Evolutionary conservation across 2,113 vertebrate genomes (phyloP).

Genomic region (Rhinolophus ferrumequinum): DNA sequence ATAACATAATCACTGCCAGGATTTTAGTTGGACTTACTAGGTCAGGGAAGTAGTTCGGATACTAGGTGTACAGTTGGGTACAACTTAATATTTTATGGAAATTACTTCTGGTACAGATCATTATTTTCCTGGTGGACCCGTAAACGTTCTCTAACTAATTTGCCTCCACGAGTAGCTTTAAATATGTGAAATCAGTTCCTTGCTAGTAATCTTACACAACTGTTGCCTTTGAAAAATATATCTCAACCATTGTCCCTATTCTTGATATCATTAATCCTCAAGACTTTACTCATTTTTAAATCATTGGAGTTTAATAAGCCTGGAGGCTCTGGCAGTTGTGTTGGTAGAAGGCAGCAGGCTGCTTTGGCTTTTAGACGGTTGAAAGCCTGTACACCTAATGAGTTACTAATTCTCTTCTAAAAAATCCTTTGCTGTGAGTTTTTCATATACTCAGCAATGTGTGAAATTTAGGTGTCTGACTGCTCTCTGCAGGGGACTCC

Average conservation of each 20-base stretch:
- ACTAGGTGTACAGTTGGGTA: neutral
- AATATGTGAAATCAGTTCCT: neutral
- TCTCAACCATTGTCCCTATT: neutral
- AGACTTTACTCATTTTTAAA: neutral
- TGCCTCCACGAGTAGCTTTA: conserved; percentile 21
- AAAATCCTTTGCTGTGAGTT: neutral
- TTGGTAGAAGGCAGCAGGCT: neutral
- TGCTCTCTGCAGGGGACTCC: neutral
- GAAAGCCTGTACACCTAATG: neutral
- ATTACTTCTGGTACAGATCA: neutral
- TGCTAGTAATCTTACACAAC: conserved; percentile 1
- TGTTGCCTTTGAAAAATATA: conserved; percentile 29
- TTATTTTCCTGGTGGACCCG: neutral
- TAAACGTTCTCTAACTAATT: neutral
- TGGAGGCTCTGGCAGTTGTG: neutral
- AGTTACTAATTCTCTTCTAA: conserved; percentile 29
- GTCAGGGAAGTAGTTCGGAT: neutral
- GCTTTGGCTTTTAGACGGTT: neutral
- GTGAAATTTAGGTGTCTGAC: conserved; percentile 32
- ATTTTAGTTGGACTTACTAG: neutral
- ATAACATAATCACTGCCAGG: neutral
- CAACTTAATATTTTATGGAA: neutral
- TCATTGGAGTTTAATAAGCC: neutral
- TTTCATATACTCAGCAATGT: conserved; percentile 29
- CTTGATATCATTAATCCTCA: neutral